A percentile compares a stretch with the other conserved stretches of the same genome.
Evolutionary conservation across 2,113 vertebrate species (phyloP).

Genomic region (Tringa solitaria): DNA sequence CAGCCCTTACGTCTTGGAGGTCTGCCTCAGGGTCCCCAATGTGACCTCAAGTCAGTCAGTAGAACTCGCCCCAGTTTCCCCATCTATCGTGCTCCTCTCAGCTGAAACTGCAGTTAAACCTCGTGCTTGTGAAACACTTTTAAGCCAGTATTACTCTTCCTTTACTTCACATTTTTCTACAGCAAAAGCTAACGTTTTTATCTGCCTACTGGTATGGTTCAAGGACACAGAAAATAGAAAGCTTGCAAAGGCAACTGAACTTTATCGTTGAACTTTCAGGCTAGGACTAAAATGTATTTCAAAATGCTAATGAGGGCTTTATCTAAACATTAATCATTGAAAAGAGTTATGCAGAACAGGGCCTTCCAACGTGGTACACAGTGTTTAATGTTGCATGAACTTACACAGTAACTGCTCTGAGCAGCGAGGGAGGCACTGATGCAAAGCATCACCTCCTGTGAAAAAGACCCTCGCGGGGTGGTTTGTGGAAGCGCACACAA

Average conservation of each 20-base stretch:
- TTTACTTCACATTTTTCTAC: background rate
- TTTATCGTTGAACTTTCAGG: background rate
- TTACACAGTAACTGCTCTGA: background rate
- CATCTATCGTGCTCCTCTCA: background rate
- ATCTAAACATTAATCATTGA: conserved; percentile 18
- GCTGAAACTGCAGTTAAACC: background rate
- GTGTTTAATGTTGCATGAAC: conserved; percentile 38
- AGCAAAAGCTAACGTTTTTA: background rate
- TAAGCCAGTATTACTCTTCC: background rate
- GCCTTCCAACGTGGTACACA: background rate
- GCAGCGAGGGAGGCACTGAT: background rate
- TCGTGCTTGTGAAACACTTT: background rate
- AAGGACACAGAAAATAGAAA: background rate
- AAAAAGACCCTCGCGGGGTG: background rate
- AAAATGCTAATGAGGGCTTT: conserved; percentile 23
- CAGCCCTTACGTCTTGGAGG: background rate
- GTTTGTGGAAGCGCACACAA: background rate
- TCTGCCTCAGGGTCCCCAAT: background rate
- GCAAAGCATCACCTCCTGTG: background rate
- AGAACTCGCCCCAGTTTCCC: background rate
- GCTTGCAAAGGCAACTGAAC: background rate
- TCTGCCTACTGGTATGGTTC: background rate
- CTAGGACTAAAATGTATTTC: background rate
- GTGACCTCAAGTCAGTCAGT: background rate
- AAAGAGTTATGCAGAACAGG: background rate